Conservation (phyloP, 2,113 vertebrate species). For the Scalopus aquaticus region DNA sequence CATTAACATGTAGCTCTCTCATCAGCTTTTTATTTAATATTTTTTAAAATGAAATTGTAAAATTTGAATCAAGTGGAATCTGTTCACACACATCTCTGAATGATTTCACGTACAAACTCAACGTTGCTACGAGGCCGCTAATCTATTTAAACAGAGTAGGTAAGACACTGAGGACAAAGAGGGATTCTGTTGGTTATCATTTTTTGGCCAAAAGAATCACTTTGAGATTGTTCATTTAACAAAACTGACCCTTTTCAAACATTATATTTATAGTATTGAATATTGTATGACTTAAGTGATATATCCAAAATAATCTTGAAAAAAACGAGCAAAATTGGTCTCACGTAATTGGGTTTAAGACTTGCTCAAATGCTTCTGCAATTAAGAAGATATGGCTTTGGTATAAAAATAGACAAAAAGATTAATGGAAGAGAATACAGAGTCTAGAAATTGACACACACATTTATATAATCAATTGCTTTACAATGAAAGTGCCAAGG, state of each 20-base stretch:
- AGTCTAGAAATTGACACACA: not conserved
- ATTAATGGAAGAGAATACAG: not conserved
- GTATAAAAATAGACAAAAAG: not conserved
- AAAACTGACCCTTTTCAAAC: conserved; percentile 4
- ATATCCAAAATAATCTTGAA: conserved; percentile 21
- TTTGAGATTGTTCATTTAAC: not conserved
- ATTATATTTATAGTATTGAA: not conserved
- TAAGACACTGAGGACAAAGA: not conserved
- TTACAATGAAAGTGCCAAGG: not conserved
- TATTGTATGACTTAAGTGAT: not conserved
- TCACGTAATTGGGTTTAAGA: not conserved
- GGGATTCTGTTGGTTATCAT: not conserved
- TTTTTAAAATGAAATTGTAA: not conserved
- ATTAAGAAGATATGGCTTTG: not conserved
- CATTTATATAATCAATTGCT: not conserved
- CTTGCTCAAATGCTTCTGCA: not conserved
- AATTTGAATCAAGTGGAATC: not conserved
- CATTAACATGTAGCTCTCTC: not conserved
- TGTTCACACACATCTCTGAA: not conserved
- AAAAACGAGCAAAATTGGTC: not conserved
- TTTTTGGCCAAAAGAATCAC: not conserved
- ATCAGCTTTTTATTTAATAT: not conserved
- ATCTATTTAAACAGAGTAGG: not conserved
- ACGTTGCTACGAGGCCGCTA: not conserved
- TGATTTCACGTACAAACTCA: not conserved